Percentiles rank a stretch among this genome's conserved stretches.
These are phyloP conservation scores for Etia nguti DNA, from an alignment of 2,113 vertebrate species.

Conservation along the genomic window DNA sequence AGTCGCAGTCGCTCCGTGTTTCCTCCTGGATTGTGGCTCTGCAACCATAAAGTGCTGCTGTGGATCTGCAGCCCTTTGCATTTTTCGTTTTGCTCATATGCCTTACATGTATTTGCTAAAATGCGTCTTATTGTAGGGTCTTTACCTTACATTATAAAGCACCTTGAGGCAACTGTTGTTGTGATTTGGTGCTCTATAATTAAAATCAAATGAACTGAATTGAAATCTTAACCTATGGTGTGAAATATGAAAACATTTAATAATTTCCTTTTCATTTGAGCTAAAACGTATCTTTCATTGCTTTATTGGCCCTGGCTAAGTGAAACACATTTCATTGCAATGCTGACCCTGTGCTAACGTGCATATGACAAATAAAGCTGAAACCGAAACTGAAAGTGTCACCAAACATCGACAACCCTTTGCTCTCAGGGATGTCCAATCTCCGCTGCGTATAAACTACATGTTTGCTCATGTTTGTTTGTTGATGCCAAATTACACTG, in stretches of 20 bases:
- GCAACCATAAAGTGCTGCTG: not conserved
- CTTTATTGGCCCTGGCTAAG: not conserved
- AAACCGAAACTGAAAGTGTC: too few species aligned
- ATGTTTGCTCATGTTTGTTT: slow-evolving; percentile 19
- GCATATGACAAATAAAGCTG: too few species aligned
- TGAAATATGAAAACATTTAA: not conserved
- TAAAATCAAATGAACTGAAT: not conserved
- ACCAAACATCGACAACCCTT: slow-evolving; percentile 1
- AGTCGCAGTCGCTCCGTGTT: not conserved
- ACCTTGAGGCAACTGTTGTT: not conserved
- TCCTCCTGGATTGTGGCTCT: not conserved
- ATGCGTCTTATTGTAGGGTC: too few species aligned
- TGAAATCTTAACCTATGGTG: not conserved
- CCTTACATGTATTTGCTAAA: too few species aligned
- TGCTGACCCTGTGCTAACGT: too few species aligned
- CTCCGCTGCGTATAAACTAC: not conserved
- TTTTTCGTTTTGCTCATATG: too few species aligned
- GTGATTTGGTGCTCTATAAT: not conserved
- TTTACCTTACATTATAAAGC: too few species aligned
- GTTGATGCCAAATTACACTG: slow-evolving; percentile 41
- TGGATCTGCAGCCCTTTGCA: not conserved
- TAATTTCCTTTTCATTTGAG: not conserved
- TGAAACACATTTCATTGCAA: too few species aligned
- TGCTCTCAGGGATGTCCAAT: not conserved
- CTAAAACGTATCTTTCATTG: not conserved